phyloP scores from a whole-genome alignment of 2,797 vertebrate species.

The Brotula barbata region DNA sequence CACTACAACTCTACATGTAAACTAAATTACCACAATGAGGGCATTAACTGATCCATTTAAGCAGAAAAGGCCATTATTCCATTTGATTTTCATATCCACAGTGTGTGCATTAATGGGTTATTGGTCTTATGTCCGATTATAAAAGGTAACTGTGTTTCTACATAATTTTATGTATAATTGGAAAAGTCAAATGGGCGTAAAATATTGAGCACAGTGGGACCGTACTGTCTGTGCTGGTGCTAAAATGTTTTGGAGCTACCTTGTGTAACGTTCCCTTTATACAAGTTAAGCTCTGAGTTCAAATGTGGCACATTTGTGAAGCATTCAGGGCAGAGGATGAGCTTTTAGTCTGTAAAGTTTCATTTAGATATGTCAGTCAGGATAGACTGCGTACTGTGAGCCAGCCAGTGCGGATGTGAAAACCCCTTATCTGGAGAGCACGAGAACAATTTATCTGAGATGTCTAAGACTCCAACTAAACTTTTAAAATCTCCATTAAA shows the following conservation, averaged over 20 bases:
- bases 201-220: background rate
- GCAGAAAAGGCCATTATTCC: conserved; percentile 28
- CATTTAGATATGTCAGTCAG: conserved; percentile 43
- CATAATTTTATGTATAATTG: too few species aligned
- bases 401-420: conserved; percentile 42
- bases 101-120: too few species aligned
- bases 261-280: too few species aligned
- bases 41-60: conserved; percentile 26
- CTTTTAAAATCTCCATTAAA: conserved; percentile 62
- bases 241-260: conserved; percentile 1
- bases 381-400: conserved; percentile 41
- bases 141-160: too few species aligned
- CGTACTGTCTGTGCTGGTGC: background rate
- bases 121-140: too few species aligned
- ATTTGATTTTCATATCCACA: too few species aligned
- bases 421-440: conserved; percentile 30
- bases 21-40: too few species aligned
- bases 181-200: background rate
- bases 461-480: conserved; percentile 51
- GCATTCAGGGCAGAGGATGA: background rate
- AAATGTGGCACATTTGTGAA: conserved; percentile 32
- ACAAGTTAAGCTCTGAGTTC: background rate
- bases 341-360: conserved; percentile 25
- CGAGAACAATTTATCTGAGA: conserved; percentile 48
- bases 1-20: too few species aligned